Percentiles rank a stretch among this genome's conserved stretches.
phyloP scores from a whole-genome alignment of 2,113 vertebrate genomes.

The Oostethus manadensis region DNA sequence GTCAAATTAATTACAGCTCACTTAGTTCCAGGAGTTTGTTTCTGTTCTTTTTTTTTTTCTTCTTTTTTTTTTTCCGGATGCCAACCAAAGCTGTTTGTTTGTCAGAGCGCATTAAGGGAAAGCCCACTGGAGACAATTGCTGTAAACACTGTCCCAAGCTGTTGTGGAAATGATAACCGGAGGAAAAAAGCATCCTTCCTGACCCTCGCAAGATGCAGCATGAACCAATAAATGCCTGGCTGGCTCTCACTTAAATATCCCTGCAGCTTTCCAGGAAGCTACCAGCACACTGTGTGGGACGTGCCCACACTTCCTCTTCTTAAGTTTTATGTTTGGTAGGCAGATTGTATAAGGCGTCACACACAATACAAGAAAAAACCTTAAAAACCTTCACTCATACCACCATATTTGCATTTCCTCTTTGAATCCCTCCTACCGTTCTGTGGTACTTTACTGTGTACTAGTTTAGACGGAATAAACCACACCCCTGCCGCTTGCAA shows the following conservation, averaged over 20 bases:
- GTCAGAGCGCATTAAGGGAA: constrained; percentile 6
- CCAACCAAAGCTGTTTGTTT: constrained; percentile 2
- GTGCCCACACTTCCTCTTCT: neutral
- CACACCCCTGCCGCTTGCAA: no score
- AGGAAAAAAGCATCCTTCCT: constrained; percentile 6
- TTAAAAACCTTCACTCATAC: neutral
- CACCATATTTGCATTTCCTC: no score
- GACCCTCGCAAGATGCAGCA: constrained; percentile 40
- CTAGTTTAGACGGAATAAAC: no score
- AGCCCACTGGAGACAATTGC: constrained; percentile 20
- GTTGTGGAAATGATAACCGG: constrained; percentile 39
- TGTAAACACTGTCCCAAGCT: constrained; percentile 30
- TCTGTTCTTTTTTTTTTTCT: neutral
- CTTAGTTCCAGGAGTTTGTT: constrained; percentile 7
- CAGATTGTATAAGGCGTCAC: neutral
- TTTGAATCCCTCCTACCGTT: no score
- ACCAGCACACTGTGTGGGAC: neutral
- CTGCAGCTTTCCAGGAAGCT: constrained; percentile 4
- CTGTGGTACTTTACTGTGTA: no score
- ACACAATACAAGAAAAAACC: neutral
- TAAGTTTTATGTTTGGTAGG: neutral
- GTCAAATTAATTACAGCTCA: neutral
- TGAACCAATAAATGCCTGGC: constrained; percentile 16
- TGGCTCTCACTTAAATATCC: constrained; percentile 10
- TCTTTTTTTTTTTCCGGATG: neutral